Evolutionary conservation across 2,888 invertebrate genomes (phyloP), one percentile per base, ranked within the genome.

Genomic region (Rotaria socialis): DNA sequence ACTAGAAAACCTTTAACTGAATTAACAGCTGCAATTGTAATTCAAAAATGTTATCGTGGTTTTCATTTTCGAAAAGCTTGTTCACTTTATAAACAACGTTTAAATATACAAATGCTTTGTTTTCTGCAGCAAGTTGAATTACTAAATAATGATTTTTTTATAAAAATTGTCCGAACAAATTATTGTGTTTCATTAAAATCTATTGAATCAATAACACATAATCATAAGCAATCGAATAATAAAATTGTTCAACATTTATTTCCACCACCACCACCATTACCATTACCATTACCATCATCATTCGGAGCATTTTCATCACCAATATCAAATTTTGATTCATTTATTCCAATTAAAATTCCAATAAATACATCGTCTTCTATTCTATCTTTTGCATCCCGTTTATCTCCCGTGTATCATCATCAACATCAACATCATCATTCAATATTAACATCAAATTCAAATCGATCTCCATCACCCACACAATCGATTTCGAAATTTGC

Each of bases 61-160:
- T 85, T 75, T 85, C 27, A 58, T 27, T 85, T 85, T n/a, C 56
- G 85, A 24, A 85, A 86, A 60, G 35, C 75, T n/a, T 47, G 24
- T 55, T 58, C 52, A n/a, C 24, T 85, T 1, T 85, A 86, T 80
- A 19, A 50, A 52, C 85, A 85, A 43, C 58, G 85, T 52, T 56
- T 85, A 41, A 27, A 19, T 19, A 85, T 56, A 27, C 86, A 85
- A 84, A 80, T 86, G n/a, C 58, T 85, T 35, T 86, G 85, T 52
- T 86, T 86, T 55, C 56, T 85, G 60, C 80, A 86, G 19, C 86
- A 86, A 84, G 80, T 86, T 84, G 80, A 86, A 55, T 41, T 86
- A 16, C n/a, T 86, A 22, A 85, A 80, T 47, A 85, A 75, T 84
- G 86, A 86, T 19, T 75, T 85, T 24, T 86, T 85, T 55, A 84